A percentile compares a stretch with the other conserved stretches of the same genome.
Evolutionary conservation across 1,140 invertebrate genomes (phyloP).

Genomic region (Heliconius himera): DNA sequence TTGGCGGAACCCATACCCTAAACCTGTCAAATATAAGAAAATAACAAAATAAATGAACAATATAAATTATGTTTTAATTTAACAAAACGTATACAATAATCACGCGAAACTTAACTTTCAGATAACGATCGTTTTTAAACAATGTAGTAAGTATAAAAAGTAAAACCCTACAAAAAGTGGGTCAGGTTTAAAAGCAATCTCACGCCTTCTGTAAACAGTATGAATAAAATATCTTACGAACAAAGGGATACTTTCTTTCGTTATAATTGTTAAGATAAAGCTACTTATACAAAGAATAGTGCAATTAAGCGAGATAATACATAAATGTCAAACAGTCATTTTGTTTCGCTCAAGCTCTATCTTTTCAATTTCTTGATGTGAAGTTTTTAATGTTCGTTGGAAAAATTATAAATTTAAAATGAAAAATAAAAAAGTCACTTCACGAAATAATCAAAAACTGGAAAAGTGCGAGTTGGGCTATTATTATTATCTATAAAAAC

Average conservation of each 20-base stretch:
- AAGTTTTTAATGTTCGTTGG: neutral
- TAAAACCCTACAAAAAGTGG: conserved; percentile 19
- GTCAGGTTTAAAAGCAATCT: conserved; percentile 37
- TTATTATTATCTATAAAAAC: too few species aligned
- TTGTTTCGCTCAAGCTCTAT: neutral
- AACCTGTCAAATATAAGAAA: neutral
- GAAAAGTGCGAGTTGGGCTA: too few species aligned
- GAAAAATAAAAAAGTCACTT: too few species aligned
- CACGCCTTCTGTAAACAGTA: conserved; percentile 34
- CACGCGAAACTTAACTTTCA: conserved; percentile 2
- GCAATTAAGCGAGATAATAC: conserved; percentile 18
- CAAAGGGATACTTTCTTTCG: conserved; percentile 19
- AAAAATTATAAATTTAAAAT: neutral
- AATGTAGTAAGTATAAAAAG: neutral
- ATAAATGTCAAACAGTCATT: conserved; percentile 7
- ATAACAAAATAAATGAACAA: neutral
- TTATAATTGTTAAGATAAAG: conserved; percentile 27
- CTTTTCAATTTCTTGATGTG: neutral
- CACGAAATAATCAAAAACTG: too few species aligned
- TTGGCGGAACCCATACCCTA: neutral
- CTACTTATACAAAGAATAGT: conserved; percentile 26
- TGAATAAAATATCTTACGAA: conserved; percentile 28
- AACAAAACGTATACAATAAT: neutral
- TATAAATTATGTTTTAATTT: neutral
- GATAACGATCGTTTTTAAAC: conserved; percentile 8